These are phyloP conservation scores for Tyto alba DNA, from an alignment of 2,113 vertebrate species.

Conservation along the genomic window DNA sequence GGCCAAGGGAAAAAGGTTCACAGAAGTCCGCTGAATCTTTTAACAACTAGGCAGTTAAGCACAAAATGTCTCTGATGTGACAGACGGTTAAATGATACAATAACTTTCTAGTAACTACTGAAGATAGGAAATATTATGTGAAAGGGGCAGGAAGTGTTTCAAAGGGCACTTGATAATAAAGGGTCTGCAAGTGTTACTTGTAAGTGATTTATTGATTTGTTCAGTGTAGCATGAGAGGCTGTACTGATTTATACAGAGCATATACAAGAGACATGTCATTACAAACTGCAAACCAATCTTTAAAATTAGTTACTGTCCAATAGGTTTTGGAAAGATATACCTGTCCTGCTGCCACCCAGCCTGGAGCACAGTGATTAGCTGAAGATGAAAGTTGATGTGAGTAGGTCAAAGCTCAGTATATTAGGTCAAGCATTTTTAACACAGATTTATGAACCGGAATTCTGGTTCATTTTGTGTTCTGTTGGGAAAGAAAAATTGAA, in stretches of 20 bases:
- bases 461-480: background rate
- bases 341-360: slow-evolving; percentile 28
- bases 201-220: slow-evolving; percentile 56
- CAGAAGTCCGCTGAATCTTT: background rate
- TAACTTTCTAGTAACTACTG: background rate
- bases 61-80: background rate
- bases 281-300: slow-evolving; percentile 52
- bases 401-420: slow-evolving; percentile 37
- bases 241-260: slow-evolving; percentile 44
- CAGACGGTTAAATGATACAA: slow-evolving; percentile 43
- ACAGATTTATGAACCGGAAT: background rate
- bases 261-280: slow-evolving; percentile 8
- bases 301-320: slow-evolving; percentile 54
- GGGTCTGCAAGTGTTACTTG: background rate
- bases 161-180: slow-evolving; percentile 55
- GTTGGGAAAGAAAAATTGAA: background rate
- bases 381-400: slow-evolving; percentile 18
- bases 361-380: background rate
- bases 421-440: background rate
- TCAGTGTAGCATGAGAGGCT: background rate
- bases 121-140: slow-evolving; percentile 36
- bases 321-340: slow-evolving; percentile 31
- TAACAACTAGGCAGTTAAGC: background rate
- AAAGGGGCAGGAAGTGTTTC: slow-evolving; percentile 38
- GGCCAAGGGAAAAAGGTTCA: background rate